Base-by-base conservation (phyloP, 1,140 invertebrate genomes). In the Cydia strobilella region DNA sequence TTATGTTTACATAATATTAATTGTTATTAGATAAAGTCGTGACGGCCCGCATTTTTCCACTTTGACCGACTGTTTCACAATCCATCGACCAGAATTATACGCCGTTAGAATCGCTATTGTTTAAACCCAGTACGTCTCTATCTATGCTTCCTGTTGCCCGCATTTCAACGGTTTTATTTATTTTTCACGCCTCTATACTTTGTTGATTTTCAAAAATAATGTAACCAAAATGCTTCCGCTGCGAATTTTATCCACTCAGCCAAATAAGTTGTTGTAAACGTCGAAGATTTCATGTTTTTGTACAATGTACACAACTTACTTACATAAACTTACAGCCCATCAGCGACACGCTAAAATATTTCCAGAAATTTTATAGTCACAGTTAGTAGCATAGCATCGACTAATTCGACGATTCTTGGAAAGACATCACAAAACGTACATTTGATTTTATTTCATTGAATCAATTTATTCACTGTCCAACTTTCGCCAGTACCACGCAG, bases 111-210 rank as follows among this genome's bases (percentile, higher is more conserved):
- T 69, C 10, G n/a, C 31, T 69, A 18, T 69, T 69, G 65, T 69
- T 69, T 31, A 27, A 66, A 31, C 27, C 13, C 0, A 18, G 51
- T 18, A 54, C 54, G 9, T 31, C 15, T 31, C 35, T 69, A 69
- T 39, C 65, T n/a, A 18, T 6, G 31, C 27, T 69, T 69, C 65
- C 27, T 10, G 65, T 69, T 27, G 18, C 65, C 65, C 31, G 31
- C 65, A 69, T 69, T 66, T 39, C n/a, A 66, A 10, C 65, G 15
- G n/a, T 39, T 69, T n/a, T 69, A 42, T 69, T 10, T 69, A 69
- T 69, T 18, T 69, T 69, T 39, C 10, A 69, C 27, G 65, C 31
- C 65, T 35, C 65, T 42, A 69, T 20, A 69, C 65, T 12, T 18
- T 10, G 1, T 69, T 35, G 31, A 39, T 69, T 69, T 69, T 59